Evolutionary conservation across 1,140 invertebrate species (phyloP).

Genomic region (Nephila pilipes): DNA sequence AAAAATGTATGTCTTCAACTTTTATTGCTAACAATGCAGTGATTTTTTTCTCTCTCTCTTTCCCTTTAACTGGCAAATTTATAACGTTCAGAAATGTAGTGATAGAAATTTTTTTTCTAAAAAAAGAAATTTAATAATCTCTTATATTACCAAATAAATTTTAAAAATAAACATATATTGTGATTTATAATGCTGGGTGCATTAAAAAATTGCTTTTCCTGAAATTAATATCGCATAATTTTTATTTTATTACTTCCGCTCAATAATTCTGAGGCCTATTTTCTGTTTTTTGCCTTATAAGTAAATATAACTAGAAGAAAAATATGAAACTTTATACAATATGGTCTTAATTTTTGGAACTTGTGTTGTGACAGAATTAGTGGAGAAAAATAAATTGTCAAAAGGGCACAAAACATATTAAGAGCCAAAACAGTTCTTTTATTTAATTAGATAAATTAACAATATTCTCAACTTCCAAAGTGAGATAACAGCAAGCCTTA

Average conservation of each 20-base stretch:
- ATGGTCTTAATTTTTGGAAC: not conserved
- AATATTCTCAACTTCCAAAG: too few species aligned
- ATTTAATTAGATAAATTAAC: too few species aligned
- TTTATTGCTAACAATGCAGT: not conserved
- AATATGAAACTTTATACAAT: not conserved
- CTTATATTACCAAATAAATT: not conserved
- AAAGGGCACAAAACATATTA: too few species aligned
- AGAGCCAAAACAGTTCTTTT: too few species aligned
- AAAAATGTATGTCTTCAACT: not conserved
- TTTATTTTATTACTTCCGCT: too few species aligned
- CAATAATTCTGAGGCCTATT: too few species aligned
- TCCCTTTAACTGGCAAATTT: not conserved
- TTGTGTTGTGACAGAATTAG: not conserved
- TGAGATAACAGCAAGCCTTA: too few species aligned
- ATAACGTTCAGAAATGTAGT: not conserved
- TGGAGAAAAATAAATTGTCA: too few species aligned
- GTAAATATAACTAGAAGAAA: not conserved
- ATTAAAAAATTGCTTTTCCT: too few species aligned
- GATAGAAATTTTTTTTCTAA: not conserved
- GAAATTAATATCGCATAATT: not conserved
- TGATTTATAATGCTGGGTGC: too few species aligned
- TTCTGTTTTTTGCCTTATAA: too few species aligned
- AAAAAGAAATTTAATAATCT: not conserved
- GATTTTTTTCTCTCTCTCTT: not conserved
- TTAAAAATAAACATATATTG: not conserved